Evolutionary conservation across 1,140 invertebrate species (phyloP).

Genomic region (Harlomillsia oculata): DNA sequence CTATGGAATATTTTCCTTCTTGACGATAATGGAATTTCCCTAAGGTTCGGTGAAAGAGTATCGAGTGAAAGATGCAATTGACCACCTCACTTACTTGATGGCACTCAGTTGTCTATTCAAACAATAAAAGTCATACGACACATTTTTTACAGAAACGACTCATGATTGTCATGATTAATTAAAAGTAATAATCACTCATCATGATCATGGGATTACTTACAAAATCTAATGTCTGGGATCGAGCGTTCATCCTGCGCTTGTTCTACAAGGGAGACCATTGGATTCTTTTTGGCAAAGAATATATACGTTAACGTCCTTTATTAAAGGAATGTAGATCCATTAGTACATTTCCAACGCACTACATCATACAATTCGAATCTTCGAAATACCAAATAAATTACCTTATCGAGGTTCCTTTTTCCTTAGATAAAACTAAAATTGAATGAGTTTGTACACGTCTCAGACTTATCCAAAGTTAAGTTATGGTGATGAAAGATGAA

Average conservation of each 20-base stretch:
- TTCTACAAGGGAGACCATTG: neutral
- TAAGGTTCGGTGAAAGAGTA: constrained; percentile 84
- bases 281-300: too few species aligned
- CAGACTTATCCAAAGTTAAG: too few species aligned
- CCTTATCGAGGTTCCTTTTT: too few species aligned
- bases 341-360: too few species aligned
- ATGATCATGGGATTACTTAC: constrained; percentile 37
- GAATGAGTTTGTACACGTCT: too few species aligned
- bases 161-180: neutral
- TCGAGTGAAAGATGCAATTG: constrained; percentile 85
- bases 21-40: constrained; percentile 92
- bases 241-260: constrained; percentile 64
- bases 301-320: too few species aligned
- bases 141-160: neutral
- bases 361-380: too few species aligned
- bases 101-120: constrained; percentile 68
- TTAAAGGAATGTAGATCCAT: too few species aligned
- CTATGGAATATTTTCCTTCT: constrained; percentile 87
- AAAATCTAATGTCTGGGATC: constrained; percentile 76
- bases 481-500: too few species aligned
- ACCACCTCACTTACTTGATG: constrained; percentile 91
- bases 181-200: constrained; percentile 5
- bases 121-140: constrained; percentile 12
- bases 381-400: too few species aligned
- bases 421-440: too few species aligned